Evolutionary conservation across 2,797 vertebrate species (phyloP).

Genomic region (Pelobates cultripes): DNA sequence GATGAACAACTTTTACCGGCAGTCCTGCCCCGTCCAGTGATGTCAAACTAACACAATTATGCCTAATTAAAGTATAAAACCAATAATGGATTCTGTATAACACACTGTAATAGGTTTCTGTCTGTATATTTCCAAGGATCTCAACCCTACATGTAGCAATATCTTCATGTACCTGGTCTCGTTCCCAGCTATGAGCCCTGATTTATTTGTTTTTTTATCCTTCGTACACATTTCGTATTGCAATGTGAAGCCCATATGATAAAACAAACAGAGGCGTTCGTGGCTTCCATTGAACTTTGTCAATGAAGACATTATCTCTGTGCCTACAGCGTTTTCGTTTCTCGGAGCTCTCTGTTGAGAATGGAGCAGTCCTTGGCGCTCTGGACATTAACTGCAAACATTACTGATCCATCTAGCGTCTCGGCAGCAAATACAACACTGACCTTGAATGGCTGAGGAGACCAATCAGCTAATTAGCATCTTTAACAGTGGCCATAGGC

Average conservation of each 20-base stretch:
- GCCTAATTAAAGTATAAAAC: too few species aligned
- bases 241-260: not conserved
- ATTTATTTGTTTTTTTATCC: not conserved
- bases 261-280: not conserved
- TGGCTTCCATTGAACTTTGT: not conserved
- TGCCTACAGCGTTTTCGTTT: not conserved
- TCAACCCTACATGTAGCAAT: not conserved
- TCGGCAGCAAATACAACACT: not conserved
- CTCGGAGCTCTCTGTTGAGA: not conserved
- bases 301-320: constrained; percentile 21
- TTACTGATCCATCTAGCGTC: not conserved
- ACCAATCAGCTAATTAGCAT: not conserved
- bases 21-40: too few species aligned
- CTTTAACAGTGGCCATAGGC: not conserved
- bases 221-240: not conserved
- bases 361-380: not conserved
- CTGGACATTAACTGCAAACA: not conserved
- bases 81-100: not conserved
- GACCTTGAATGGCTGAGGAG: not conserved
- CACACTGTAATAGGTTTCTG: not conserved
- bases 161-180: not conserved
- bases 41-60: too few species aligned
- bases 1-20: too few species aligned
- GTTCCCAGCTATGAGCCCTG: not conserved
- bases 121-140: not conserved